These are phyloP conservation scores for Cephus pulcher DNA, from an alignment of 2,888 invertebrate genomes.

Conservation along the genomic window DNA sequence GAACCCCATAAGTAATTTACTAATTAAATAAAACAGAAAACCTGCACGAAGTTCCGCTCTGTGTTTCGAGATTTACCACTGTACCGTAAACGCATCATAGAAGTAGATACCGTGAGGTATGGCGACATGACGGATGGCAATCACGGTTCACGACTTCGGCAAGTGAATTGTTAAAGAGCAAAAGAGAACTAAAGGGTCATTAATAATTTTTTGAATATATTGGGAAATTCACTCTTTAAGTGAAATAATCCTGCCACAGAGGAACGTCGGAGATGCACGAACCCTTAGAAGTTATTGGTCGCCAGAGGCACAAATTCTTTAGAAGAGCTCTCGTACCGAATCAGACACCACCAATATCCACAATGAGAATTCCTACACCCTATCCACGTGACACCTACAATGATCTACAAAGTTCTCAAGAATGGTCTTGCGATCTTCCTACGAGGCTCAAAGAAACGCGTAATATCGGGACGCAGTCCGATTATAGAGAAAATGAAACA, in stretches of 20 bases:
- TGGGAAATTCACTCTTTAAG: neutral
- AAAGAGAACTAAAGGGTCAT: neutral
- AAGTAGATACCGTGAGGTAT: conserved; percentile 51
- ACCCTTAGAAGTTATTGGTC: conserved; percentile 54
- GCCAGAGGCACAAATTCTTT: conserved; percentile 26
- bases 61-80: conserved; percentile 73
- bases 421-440: conserved; percentile 28
- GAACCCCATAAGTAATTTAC: conserved; percentile 1
- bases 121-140: conserved; percentile 24
- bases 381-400: conserved; percentile 1
- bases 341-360: conserved; percentile 23
- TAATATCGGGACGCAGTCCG: conserved; percentile 74
- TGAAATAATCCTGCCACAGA: neutral
- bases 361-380: conserved; percentile 22
- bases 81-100: conserved; percentile 67
- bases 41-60: conserved; percentile 63
- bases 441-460: conserved; percentile 35
- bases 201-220: neutral
- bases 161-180: conserved; percentile 7
- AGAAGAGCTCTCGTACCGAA: conserved; percentile 34
- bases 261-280: conserved; percentile 22
- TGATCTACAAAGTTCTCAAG: conserved; percentile 24
- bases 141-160: conserved; percentile 31
- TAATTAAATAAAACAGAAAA: conserved; percentile 29
- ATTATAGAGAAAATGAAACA: conserved; percentile 79